Evolutionary conservation across 2,797 vertebrate species (phyloP), one percentile per base, ranked within the genome.

Genomic region (Graptemys geographica): DNA sequence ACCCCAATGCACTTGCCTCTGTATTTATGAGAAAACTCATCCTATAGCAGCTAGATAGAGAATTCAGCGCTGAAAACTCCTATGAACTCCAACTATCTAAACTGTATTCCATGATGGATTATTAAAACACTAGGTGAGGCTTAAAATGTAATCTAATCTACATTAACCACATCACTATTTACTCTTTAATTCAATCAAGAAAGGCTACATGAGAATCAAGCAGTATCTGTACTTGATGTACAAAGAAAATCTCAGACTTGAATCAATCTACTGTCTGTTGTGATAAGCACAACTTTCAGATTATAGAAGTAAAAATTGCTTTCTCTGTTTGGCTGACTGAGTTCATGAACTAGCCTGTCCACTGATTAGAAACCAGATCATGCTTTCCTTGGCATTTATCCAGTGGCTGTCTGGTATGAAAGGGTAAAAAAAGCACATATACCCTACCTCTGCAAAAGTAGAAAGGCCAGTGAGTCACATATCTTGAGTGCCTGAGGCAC

Each of bases 301-400:
- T 90, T 93, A 91, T 4, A 83, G 44, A 89, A 90, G n/a, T 51
- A 65, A 96, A 95, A 94, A 94, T 28, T 59, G 8, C 5, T 55
- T 94, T 94, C 62, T 92, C 80, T 62, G 97, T 97, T 96, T 96
- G 88, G 78, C 79, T 92, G 27, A 69, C 55, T 86, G 89, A 90
- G 82, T 83, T 95, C 90, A 57, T 76, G 79, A 82, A 88, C 83
- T 62, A 92, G 51, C 16, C 79, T 90, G 47, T 86, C 86, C 3
- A 2, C 93, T 94, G 65, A 96, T 94, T 95, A 95, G 96, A 97
- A 96, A 96, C 47, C 87, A 95, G 80, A 92, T 95, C 94, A 96
- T 94, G 95, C 81, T 76, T 95, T 94, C 80, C 16, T 95, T 94
- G 90, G 93, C 89, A 96, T 97, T 96, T 96, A 90, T 93, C 62